phyloP scores from a whole-genome alignment of 2,113 vertebrate species.

The Origma solitaria region DNA sequence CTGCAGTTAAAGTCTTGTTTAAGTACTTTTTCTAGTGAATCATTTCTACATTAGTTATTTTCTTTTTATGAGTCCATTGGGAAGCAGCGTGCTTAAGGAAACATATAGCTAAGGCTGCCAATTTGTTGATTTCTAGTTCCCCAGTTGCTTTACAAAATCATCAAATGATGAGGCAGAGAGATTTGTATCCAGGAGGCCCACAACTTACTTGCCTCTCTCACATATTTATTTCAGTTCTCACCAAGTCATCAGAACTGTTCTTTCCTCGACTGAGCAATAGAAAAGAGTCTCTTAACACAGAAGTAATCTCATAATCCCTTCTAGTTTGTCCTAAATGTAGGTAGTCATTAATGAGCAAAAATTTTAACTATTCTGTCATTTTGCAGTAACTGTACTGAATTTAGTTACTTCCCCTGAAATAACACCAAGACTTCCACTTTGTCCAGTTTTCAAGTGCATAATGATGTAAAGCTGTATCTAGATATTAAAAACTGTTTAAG shows the following conservation, averaged over 20 bases:
- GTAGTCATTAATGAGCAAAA: background rate
- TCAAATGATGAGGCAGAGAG: background rate
- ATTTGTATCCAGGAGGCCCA: background rate
- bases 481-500: background rate
- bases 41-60: background rate
- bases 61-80: background rate
- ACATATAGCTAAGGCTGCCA: background rate
- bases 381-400: background rate
- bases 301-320: background rate
- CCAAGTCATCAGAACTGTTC: background rate
- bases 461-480: background rate
- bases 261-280: background rate
- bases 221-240: background rate
- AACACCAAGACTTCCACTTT: background rate
- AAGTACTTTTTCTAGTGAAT: background rate
- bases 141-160: background rate
- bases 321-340: background rate
- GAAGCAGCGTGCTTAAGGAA: background rate
- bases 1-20: background rate
- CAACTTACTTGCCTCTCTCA: background rate
- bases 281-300: background rate
- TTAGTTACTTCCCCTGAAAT: background rate
- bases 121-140: background rate
- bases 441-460: background rate
- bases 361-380: background rate